Base-by-base conservation (phyloP, 2,113 vertebrate genomes). In the Phalacrocorax brasilianus region DNA sequence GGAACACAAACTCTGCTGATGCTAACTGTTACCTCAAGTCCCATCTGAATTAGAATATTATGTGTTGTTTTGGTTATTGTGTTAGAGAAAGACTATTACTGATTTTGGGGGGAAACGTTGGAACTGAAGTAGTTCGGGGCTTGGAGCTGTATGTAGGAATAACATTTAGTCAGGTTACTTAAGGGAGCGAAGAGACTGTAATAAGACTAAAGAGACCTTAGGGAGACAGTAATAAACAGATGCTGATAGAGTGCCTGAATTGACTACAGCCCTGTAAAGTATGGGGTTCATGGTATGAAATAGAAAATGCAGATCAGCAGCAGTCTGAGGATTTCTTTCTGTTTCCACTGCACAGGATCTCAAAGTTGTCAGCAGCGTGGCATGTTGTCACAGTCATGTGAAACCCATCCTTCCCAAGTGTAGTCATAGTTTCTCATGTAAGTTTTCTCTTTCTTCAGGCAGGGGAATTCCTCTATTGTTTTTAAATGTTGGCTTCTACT, bases 401-500 rank as follows among this genome's bases (percentile, higher is more conserved):
- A 72, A 97, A 91, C 63, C 32, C 15, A 59, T 96, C 88, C 77
- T 93, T 90, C 85, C 77, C 47, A 65, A 91, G 61, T 40, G 58
- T 82, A 87, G 76, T 85, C 86, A 33, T 53, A 63, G 82, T 63
- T 93, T 93, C 85, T 96, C 40, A 18, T 79, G 56, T 59, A 49
- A 73, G 14, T 65, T 94, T 96, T 86, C n/a, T 67, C 58, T 81
- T 90, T 76, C 72, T 97, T 93, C 44, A 91, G 87, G 84, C 88
- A 79, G 74, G 79, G 86, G 32, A 95, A 93, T 93, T 97, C 67
- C 66, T 95, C 82, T 74, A 81, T 89, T 95, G 61, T 91, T 97
- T 96, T 92, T 66, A 83, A 85, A 73, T 73, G 81, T 53, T 95
- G 89, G 45, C 42, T 68, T 77, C 77, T 85, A 38, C 49, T 76